Base-by-base conservation (phyloP, 1,140 invertebrate genomes). In the Euura saliciscinereae region DNA sequence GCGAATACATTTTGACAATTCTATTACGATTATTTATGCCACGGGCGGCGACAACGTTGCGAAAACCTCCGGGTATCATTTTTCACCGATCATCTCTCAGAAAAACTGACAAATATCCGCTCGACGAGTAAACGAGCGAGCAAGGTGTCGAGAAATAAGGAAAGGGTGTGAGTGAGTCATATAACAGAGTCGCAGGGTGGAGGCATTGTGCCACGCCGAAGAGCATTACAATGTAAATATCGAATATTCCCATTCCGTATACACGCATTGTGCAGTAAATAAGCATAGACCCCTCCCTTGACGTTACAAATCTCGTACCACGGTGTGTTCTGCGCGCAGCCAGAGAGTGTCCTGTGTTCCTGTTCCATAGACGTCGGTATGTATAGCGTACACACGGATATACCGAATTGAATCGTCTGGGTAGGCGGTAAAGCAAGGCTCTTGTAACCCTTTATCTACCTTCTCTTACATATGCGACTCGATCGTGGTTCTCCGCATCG, bases 1-100 rank as follows among this genome's bases (percentile, higher is more conserved):
- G 75, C 81, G 82, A 84, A 79, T 85, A 84, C 84, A 77, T 86
- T 86, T 86, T 86, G 84, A 86, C 84, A 85, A 86, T 86, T 86
- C 84, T 84, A 86, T 86, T 85, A 82, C 82, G 83, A 86, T 86
- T 86, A 85, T 85, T 84, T 83, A 78, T 59, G 10, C 51, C 13
- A n/a, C 51, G 13, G 6, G 75, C 81, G 82, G 80, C 79, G 78
- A 13, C 70, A 77, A 77, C 76, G 75, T 83, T 83, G 28, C 28
- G 28, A 28, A 28, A 28, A 28, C 28, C 28, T 28, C 28, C 28
- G 28, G 28, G 28, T 28, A 28, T 28, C 28, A 1, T 28, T 28
- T 28, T 28, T 28, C 28, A 28, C 28, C 28, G 28, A 28, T 28
- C 28, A 28, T 28, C 28, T 28, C 28, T 28, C 28, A 28, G 28